Base-by-base conservation (phyloP, 2,888 invertebrate species). In the Hipparchia semele region DNA sequence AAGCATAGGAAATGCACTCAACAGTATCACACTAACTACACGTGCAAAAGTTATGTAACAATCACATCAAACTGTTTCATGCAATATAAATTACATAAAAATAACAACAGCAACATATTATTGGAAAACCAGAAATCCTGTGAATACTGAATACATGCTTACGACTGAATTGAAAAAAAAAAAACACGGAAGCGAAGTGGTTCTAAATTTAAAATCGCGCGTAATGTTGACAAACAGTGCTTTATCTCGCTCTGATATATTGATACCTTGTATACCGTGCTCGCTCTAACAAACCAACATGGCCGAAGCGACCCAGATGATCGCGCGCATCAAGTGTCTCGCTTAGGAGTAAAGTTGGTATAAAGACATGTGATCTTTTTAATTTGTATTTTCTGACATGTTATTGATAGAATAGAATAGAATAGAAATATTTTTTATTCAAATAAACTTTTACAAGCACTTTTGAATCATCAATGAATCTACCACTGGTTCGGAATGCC, bases 141-240 rank as follows among this genome's bases (percentile, higher is more conserved):
- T 77, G 77, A 80, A 79, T 74, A 79, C 39, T 39, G 39, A 39
- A 39, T 39, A 39, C 39, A 5, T 39, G 39, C 5, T 39, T 2
- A 39, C 73, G 65, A 74, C 70, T 12, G 53, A 61, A 49, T 51
- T 46, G 59, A 70, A 74, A 76, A 78, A 74, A 76, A 78, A 76
- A 75, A 79, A 77, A 79, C 76, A 73, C 80, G 81, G 81, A 81
- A 81, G 79, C 73, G 69, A 69, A 33, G 73, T 77, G 33, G 76
- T 82, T 87, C 88, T 87, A 88, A 87, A 86, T 87, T 82, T 87
- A 87, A 84, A 86, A 78, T 77, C 65, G 80, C 81, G 73, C 78
- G 79, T 77, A 81, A 83, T 90, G 88, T 91, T 90, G 90, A 87
- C 88, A 90, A 90, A 90, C 87, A 90, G 79, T 85, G 70, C 70